A percentile compares a stretch with the other conserved stretches of the same genome.
phyloP scores from a whole-genome alignment of 1,140 invertebrate genomes.

The Magallana gigas region DNA sequence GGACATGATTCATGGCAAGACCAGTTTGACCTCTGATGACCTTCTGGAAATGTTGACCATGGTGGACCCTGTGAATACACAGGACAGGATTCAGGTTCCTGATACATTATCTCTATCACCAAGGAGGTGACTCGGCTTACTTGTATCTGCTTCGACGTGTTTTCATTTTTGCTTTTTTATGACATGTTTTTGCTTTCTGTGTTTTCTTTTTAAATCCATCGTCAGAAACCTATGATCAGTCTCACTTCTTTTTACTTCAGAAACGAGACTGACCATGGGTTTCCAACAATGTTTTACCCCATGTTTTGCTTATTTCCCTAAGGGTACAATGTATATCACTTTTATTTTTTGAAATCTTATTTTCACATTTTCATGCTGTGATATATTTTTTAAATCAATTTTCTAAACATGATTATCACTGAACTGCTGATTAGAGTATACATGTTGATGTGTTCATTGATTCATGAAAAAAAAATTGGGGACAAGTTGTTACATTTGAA shows the following conservation, averaged over 20 bases:
- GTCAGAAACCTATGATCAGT: neutral
- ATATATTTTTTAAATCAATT: no score
- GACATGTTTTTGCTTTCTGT: neutral
- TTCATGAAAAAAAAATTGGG: no score
- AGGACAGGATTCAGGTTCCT: slow-evolving; percentile 36
- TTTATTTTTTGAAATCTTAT: neutral
- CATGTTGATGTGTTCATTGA: no score
- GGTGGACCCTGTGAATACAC: slow-evolving; percentile 12
- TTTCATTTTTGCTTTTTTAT: neutral
- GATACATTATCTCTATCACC: slow-evolving; percentile 3
- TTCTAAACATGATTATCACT: no score
- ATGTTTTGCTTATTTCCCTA: neutral
- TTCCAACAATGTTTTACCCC: neutral
- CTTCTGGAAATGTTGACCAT: slow-evolving; percentile 37
- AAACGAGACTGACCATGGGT: neutral
- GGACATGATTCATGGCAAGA: slow-evolving; percentile 34
- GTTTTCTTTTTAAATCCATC: neutral
- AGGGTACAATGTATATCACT: no score
- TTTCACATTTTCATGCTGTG: neutral
- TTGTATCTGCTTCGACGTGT: neutral
- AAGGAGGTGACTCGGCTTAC: neutral
- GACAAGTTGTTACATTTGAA: no score
- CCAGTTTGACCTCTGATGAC: slow-evolving; percentile 8
- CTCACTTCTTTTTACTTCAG: neutral
- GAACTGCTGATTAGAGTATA: no score